These are phyloP conservation scores for Calephelis virginiensis DNA, from an alignment of 1,140 invertebrate genomes.

Conservation along the genomic window DNA sequence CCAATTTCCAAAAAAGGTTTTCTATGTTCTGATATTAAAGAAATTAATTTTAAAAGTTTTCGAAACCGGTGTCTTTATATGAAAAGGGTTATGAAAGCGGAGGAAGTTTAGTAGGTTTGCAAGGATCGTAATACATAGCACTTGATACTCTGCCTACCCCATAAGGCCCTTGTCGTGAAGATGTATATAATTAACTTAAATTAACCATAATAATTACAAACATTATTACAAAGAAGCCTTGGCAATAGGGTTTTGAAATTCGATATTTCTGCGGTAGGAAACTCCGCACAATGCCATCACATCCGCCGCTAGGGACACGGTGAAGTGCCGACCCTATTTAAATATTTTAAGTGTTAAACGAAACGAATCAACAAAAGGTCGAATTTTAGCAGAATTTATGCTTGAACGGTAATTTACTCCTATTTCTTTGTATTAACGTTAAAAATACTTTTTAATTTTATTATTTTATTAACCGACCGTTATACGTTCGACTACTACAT, in stretches of 20 bases:
- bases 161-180: no score
- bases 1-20: no score
- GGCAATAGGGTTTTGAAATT: constrained; percentile 29
- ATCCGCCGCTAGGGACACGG: constrained; percentile 29
- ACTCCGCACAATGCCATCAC: constrained; percentile 30
- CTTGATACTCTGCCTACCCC: no score
- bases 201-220: no score
- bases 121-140: no score
- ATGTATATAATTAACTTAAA: no score
- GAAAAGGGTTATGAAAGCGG: no score
- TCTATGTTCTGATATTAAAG: no score
- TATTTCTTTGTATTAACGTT: background rate
- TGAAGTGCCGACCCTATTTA: constrained; percentile 18
- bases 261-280: constrained; percentile 30
- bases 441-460: background rate
- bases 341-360: constrained; percentile 10
- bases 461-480: no score
- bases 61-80: no score
- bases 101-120: no score
- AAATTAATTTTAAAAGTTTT: no score
- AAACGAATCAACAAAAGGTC: constrained; percentile 9
- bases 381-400: constrained; percentile 2
- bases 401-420: background rate
- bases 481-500: background rate
- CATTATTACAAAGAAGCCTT: background rate